phyloP scores from a whole-genome alignment of 1,140 invertebrate genomes.

The Teleopsis dalmanni region DNA sequence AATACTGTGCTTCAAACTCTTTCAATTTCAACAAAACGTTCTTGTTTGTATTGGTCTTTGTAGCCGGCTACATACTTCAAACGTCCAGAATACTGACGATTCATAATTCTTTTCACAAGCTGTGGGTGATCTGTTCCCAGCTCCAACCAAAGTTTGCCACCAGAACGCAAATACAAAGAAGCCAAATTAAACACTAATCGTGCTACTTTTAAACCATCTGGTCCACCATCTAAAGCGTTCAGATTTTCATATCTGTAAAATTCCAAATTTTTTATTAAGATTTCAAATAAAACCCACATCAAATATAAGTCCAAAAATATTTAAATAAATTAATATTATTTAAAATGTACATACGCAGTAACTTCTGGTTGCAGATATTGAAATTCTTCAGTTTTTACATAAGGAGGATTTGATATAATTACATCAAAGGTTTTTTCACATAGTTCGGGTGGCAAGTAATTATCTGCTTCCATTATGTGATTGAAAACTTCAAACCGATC shows the following conservation, averaged over 20 bases:
- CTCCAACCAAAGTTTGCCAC: slow-evolving; percentile 53
- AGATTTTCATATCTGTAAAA: slow-evolving; percentile 55
- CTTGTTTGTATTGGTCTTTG: slow-evolving; percentile 52
- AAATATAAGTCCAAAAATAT: background rate
- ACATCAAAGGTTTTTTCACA: slow-evolving; percentile 48
- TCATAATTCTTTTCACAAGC: slow-evolving; percentile 47
- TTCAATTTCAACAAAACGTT: slow-evolving; percentile 52
- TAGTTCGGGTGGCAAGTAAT: slow-evolving; percentile 33
- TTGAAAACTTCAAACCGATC: slow-evolving; percentile 46
- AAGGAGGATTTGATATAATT: slow-evolving; percentile 61
- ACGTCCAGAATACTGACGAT: slow-evolving; percentile 43
- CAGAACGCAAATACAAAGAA: slow-evolving; percentile 44
- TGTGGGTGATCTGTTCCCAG: slow-evolving; percentile 52
- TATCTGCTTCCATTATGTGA: slow-evolving; percentile 45
- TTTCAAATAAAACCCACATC: background rate
- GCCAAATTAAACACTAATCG: slow-evolving; percentile 51
- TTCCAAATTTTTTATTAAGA: slow-evolving; percentile 7
- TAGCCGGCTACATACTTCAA: slow-evolving; percentile 46
- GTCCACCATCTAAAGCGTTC: slow-evolving; percentile 54
- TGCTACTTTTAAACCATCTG: slow-evolving; percentile 53
- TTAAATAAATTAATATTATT: background rate
- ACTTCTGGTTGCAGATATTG: slow-evolving; percentile 52
- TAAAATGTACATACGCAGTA: slow-evolving; percentile 47
- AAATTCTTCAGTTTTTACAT: slow-evolving; percentile 51
- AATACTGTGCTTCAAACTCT: slow-evolving; percentile 45